Base-by-base conservation (phyloP, 2,797 vertebrate genomes). In the Thunnus albacares region DNA sequence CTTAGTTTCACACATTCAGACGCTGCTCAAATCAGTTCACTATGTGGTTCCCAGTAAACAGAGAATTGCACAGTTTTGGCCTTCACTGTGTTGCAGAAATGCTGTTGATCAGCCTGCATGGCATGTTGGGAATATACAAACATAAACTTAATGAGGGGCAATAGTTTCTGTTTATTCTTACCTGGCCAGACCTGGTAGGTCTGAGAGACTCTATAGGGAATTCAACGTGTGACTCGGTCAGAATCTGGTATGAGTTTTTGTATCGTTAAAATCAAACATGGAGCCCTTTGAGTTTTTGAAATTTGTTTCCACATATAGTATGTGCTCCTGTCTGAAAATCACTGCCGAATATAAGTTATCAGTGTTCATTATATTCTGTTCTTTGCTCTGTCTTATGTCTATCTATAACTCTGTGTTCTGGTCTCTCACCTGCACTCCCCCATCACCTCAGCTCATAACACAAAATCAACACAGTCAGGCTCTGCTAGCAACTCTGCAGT, bases 391-490 rank as follows among this genome's bases (percentile, higher is more conserved):
- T 75, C 41, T 73, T 75, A 10, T 56, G 47, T 77, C 75, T 71
- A 15, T 80, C 85, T 76, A 56, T 71, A 75, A 76, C 78, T 86
- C 62, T 33, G 65, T 76, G 78, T 82, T 80, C 71, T 64, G 51
- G 47, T 74, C 76, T 65, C 56, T 79, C 76, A 69, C 71, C 69
- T 64, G 59, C 62, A 43, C 79, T 89, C 93, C 84, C 92, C 60
- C 57, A 45, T 91, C 91, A 84, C 89, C 89, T 90, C 38, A 9
- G 83, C 89, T 93, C 91, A 92, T 92, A 93, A 92, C 77, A 69
- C 75, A 89, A 63, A 91, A 81, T 80, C 87, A 90, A 90, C 90
- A 91, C 60, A 30, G 59, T 49, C 69, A 52, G 68, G 5, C 35
- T 66, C 69, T 18, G 28, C 67, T 41, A 10, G 20, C 53, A 45